Base-by-base conservation (phyloP, 2,797 vertebrate genomes). In the Falco berigora region DNA sequence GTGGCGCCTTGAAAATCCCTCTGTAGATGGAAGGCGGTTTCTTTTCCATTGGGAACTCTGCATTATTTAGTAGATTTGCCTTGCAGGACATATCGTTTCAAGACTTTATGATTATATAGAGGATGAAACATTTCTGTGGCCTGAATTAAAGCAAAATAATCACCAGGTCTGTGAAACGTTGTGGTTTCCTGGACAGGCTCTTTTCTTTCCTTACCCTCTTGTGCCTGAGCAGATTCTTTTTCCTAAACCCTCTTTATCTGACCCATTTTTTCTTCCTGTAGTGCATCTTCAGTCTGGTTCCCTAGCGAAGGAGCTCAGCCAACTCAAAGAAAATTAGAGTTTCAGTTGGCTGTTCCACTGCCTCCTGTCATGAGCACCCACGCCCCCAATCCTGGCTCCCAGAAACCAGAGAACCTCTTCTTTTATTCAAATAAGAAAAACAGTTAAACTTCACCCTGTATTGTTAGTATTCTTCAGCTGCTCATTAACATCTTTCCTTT, bases 41-140 rank as follows among this genome's bases (percentile, higher is more conserved):
- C 71, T 91, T 93, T 88, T 93, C 93, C 78, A 8, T 79, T 92
- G 94, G 77, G 96, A 95, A 36, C 83, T 87, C 30, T 95, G 77
- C 88, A 94, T 96, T 96, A 95, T 96, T 95, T 96, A 96, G 77
- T 92, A 92, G 93, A 92, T 95, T 96, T 95, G 90, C 96, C 94
- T 95, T 96, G 83, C 90, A 97, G 96, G 95, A 96, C 95, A 89
- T 92, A 95, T 93, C 0, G 0, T 97, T 95, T 85, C 84, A 95
- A 92, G 84, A 63, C 80, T 95, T 95, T 91, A 90, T 2, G 2
- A 83, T 93, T 93, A 85, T 71, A 24, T 8, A 64, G 71, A 90
- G 88, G 93, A 95, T 95, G 83, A 97, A 79, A 95, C 92, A 94
- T 92, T 95, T 87, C 83, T 80, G 78, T 94, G 88, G 63, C 80